Evolutionary conservation across 1,140 invertebrate genomes (phyloP).

Genomic region (Drosophila pseudoobscura): DNA sequence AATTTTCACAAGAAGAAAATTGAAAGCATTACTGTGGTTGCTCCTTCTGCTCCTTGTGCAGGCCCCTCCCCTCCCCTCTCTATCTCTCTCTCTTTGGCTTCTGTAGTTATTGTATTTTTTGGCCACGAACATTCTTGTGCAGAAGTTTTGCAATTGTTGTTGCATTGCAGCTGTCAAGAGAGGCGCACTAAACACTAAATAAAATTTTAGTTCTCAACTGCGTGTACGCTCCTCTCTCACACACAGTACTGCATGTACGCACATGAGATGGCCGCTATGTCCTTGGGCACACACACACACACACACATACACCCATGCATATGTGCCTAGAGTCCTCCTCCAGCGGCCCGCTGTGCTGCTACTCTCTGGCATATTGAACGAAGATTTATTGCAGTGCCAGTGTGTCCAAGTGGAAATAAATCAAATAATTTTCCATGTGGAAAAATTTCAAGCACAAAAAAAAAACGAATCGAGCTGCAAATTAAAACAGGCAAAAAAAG

Average conservation of each 20-base stretch:
- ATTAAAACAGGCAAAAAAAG: constrained; percentile 56
- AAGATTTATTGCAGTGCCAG: constrained; percentile 82
- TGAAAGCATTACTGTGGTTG: constrained; percentile 72
- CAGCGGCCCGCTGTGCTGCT: constrained; percentile 45
- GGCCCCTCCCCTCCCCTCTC: constrained; percentile 8
- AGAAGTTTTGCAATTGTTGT: constrained; percentile 62
- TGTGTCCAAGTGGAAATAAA: constrained; percentile 82
- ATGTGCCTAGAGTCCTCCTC: constrained; percentile 34
- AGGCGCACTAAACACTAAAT: constrained; percentile 81
- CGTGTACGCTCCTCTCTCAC: constrained; percentile 38
- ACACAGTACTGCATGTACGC: constrained; percentile 26
- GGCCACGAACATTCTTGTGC: constrained; percentile 60
- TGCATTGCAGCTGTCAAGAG: constrained; percentile 69
- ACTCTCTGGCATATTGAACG: constrained; percentile 77
- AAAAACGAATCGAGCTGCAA: constrained; percentile 52
- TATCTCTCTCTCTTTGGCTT: not conserved
- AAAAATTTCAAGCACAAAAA: constrained; percentile 73
- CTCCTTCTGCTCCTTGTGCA: constrained; percentile 25
- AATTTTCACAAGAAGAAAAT: constrained; percentile 60
- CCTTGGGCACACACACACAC: constrained; percentile 51
- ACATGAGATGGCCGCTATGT: constrained; percentile 55
- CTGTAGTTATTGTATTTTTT: constrained; percentile 46
- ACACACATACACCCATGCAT: constrained; percentile 11
- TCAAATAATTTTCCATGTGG: constrained; percentile 83
- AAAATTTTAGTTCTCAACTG: constrained; percentile 80